Evolutionary conservation across 2,888 invertebrate species (phyloP).

Genomic region (Cheilosia vulpina): DNA sequence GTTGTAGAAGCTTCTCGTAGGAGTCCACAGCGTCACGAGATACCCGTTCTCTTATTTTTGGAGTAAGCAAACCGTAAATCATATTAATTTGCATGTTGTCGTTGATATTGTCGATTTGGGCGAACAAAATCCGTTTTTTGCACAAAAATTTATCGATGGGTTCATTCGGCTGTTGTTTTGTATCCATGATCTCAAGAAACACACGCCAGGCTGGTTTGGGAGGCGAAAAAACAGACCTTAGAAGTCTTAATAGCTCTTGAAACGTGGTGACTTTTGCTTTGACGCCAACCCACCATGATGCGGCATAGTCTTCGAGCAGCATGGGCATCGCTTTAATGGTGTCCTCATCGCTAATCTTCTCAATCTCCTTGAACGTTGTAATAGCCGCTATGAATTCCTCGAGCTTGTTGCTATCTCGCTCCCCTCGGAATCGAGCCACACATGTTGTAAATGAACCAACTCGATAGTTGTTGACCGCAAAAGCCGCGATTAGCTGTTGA

Average conservation of each 20-base stretch:
- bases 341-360: conserved; percentile 56
- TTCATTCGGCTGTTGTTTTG: no score
- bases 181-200: no score
- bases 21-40: neutral
- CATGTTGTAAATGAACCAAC: no score
- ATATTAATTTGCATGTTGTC: neutral
- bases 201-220: conserved; percentile 21
- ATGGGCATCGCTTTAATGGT: conserved; percentile 63
- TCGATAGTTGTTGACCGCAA: no score
- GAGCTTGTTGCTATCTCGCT: no score
- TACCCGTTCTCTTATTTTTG: neutral
- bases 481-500: no score
- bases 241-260: conserved; percentile 50
- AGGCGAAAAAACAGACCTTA: conserved; percentile 65
- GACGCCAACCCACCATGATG: conserved; percentile 69
- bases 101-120: neutral
- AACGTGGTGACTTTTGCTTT: conserved; percentile 17
- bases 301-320: conserved; percentile 62
- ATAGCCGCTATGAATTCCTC: neutral
- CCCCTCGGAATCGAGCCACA: no score
- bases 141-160: neutral
- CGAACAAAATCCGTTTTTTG: conserved; percentile 26
- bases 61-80: neutral
- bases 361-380: conserved; percentile 48
- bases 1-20: conserved; percentile 32